Base-by-base conservation (phyloP, 2,113 vertebrate species). In the Prinia subflava region DNA sequence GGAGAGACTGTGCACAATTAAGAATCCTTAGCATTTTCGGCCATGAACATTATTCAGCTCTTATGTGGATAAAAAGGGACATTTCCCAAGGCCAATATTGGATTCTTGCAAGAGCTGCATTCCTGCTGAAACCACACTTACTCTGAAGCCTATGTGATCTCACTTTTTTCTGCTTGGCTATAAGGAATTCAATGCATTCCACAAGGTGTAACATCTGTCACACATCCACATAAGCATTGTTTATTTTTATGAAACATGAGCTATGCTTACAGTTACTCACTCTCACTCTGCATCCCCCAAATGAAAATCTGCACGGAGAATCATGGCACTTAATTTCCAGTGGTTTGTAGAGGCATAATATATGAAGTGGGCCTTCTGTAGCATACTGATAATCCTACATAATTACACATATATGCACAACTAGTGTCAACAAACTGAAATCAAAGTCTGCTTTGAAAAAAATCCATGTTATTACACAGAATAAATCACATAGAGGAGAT, bases 181-280 rank as follows among this genome's bases (percentile, higher is more conserved):
- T 56, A 75, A 93, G 81, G 65, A 97, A 96, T 94, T 90, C 82
- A 95, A 21, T 76, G 70, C 59, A 89, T 33, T 91, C 28, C 8
- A 82, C 75, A 89, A 89, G 64, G 46, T 94, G 55, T 67, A 94
- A 91, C 81, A 85, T 92, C 94, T 96, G 78, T 46, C 92, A 73
- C 44, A 87, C 82, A 92, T 94, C 47, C 75, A 50, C 68, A 82
- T 50, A 83, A 80, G 30, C 78, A 79, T 47, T 97, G 79, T 85
- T 97, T 95, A 93, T 80, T 96, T 97, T 95, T 89, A 92, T 83
- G 79, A 94, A 95, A 95, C 62, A 69, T 95, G 71, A 81, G 82
- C 52, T 79, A n/a, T 63, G 46, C 75, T 95, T 94, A 85, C 67
- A 76, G 67, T 88, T 79, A 92, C 81, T 94, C 2, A 0, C 46